Evolutionary conservation across 64 coral and sea anemone species (phyloP).

Genomic region (Stylophora pistillata): DNA sequence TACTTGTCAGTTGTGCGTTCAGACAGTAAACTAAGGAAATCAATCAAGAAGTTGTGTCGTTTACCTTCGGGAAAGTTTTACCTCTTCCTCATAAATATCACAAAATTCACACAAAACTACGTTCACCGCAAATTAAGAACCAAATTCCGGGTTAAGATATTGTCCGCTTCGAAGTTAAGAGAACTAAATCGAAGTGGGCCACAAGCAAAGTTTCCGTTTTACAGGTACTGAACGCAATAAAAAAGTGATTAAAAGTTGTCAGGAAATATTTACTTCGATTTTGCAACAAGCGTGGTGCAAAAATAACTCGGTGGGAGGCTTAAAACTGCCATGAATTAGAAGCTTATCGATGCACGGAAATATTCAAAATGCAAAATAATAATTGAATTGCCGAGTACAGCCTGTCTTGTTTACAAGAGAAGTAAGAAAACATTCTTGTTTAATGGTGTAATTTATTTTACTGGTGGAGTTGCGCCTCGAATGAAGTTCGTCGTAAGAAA

Average conservation of each 20-base stretch:
- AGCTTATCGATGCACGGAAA: not conserved
- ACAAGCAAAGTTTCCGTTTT: slow-evolving; percentile 6
- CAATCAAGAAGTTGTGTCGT: no score
- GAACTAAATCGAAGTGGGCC: not conserved
- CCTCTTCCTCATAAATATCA: not conserved
- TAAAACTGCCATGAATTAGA: not conserved
- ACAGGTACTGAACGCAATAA: not conserved
- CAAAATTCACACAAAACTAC: not conserved
- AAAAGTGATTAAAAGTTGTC: not conserved
- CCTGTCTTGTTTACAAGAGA: not conserved
- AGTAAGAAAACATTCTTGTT: slow-evolving; percentile 1
- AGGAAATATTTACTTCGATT: not conserved
- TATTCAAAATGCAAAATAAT: not conserved
- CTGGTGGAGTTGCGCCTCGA: no score
- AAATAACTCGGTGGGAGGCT: not conserved
- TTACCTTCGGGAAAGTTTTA: no score
- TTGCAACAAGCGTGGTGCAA: not conserved
- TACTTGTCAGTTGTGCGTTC: not conserved
- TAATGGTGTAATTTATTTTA: not conserved
- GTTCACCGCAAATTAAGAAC: not conserved
- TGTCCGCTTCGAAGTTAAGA: not conserved
- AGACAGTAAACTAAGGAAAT: not conserved
- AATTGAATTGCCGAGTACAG: not conserved
- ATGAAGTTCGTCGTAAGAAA: no score
- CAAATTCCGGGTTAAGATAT: not conserved